phyloP scores from a whole-genome alignment of 2,888 invertebrate species.

The Petrolisthes manimaculis region DNA sequence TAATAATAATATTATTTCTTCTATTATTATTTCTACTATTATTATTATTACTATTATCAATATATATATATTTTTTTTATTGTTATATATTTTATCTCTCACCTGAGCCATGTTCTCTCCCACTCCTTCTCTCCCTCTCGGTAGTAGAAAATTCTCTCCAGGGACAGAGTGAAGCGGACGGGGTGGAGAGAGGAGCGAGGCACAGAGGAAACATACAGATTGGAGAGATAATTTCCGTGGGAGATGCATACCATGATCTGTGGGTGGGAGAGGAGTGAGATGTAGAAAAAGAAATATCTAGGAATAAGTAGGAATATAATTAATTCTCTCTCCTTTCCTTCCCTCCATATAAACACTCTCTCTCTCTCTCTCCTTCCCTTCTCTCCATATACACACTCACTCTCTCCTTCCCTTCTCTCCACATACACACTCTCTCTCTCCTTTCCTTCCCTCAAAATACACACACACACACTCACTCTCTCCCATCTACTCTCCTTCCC shows the following conservation, averaged over 20 bases:
- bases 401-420: too few relatives aligned
- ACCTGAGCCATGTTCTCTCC: slow-evolving; percentile 87
- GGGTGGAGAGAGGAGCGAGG: slow-evolving; percentile 71
- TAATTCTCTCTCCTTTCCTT: too few relatives aligned
- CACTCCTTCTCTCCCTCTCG: slow-evolving; percentile 84
- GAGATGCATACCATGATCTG: slow-evolving; percentile 82
- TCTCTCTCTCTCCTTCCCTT: too few relatives aligned
- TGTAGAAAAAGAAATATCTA: slow-evolving; percentile 14
- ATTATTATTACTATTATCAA: neutral
- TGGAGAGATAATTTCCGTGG: slow-evolving; percentile 80
- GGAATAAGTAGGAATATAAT: too few relatives aligned
- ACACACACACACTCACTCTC: too few relatives aligned
- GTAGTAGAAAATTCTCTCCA: slow-evolving; percentile 85
- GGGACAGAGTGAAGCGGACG: slow-evolving; percentile 81
- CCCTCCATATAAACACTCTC: too few relatives aligned
- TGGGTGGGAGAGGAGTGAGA: neutral
- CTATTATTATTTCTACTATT: too few relatives aligned
- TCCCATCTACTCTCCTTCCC: too few relatives aligned
- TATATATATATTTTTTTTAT: too few relatives aligned
- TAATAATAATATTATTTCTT: neutral
- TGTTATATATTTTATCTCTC: neutral
- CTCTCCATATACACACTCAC: too few relatives aligned
- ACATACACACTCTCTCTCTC: too few relatives aligned
- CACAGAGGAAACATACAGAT: slow-evolving; percentile 85
- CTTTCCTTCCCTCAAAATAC: too few relatives aligned